Base-by-base conservation (phyloP, 2,113 vertebrate genomes). In the Antidorcas marsupialis region DNA sequence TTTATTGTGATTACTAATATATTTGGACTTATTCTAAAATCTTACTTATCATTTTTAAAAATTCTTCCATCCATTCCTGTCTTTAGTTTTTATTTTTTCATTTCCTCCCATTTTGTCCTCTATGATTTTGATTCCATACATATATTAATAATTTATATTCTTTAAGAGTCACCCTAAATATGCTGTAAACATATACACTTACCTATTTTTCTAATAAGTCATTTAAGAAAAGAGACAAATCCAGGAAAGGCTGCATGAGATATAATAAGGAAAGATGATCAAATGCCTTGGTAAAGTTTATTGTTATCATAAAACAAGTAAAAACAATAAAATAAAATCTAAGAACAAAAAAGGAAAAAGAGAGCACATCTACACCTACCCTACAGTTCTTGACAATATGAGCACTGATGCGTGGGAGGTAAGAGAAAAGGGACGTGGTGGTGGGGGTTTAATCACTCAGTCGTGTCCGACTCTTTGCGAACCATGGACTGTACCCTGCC, bases 211-310 rank as follows among this genome's bases (percentile, higher is more conserved):
- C 47, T 88, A 88, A 55, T 36, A 94, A 82, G 15, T 82, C 47
- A 89, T 67, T 94, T 55, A 89, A 82, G 59, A 89, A 82, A 74
- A 94, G 9, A 94, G 64, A 88, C 28, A 67, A 94, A 82, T 57
- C 47, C 74, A 89, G 76, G 76, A 55, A 82, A 36, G 15, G 47
- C 76, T 89, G 15, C 36, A 89, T 36, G n/a, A 94, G 76, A 94
- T 30, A 82, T 82, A 87, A 88, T 19, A 88, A 67, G 36, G 71
- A 87, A 87, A 87, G 14, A 50, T 82, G 57, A 60, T 88, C n/a
- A 94, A 82, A 25, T 45, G 87, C 59, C 47, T 88, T 67, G 21
- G 9, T 45, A 89, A 94, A 81, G 39, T 89, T 55, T 88, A 39
- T 43, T 87, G 9, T 78, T 79, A 64, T 67, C 36, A 79, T 79